A percentile compares a stretch with the other conserved stretches of the same genome.
Evolutionary conservation across 2,113 vertebrate species (phyloP).

Genomic region (Phainopepla nitens): DNA sequence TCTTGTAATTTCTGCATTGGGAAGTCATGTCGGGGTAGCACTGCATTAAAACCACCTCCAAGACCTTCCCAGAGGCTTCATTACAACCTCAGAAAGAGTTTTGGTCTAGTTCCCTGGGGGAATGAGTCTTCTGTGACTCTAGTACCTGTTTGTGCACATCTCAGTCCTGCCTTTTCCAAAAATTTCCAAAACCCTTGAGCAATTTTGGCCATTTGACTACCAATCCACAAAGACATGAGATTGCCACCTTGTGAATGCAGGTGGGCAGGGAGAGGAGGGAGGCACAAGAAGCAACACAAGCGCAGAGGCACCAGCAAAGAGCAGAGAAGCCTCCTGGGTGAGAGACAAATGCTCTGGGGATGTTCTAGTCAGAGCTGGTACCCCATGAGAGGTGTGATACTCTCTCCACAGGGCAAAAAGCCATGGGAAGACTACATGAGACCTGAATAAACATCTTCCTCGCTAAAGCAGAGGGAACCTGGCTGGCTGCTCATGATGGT

Average conservation of each 20-base stretch:
- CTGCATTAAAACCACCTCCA: neutral
- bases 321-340: neutral
- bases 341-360: neutral
- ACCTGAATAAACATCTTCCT: neutral
- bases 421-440: rapidly evolving
- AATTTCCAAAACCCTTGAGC: neutral
- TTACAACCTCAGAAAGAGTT: neutral
- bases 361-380: neutral
- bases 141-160: neutral
- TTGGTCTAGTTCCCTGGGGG: neutral
- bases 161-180: neutral
- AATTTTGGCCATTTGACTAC: neutral
- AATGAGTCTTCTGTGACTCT: neutral
- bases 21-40: neutral
- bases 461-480: neutral
- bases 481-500: neutral
- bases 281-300: neutral
- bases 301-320: neutral
- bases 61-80: neutral
- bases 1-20: neutral
- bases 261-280: neutral
- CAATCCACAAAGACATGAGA: neutral
- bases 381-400: neutral
- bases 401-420: neutral
- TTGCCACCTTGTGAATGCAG: rapidly evolving